Evolutionary conservation across 2,888 invertebrate genomes (phyloP), one percentile per base, ranked within the genome.

Genomic region (Tuberolachnus salignus): DNA sequence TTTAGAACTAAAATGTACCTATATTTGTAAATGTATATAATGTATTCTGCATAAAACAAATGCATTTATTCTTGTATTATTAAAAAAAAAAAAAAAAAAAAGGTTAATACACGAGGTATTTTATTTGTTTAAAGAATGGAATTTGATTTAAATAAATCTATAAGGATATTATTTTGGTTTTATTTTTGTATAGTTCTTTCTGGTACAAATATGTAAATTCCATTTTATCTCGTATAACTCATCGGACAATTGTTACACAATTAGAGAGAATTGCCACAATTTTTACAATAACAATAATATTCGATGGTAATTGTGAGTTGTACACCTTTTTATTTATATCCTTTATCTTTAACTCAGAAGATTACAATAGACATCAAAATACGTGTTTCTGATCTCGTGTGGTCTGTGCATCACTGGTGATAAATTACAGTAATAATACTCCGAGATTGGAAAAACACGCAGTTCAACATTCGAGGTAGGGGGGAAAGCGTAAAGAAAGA

Each of bases 391-490:
- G 44, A 70, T 70, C n/a, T 49, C 23, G 14, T 59, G 13, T 6
- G 49, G 19, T 19, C 19, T 72, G 19, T 61, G 59, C 59, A 46
- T 49, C 59, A 59, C 59, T n/a, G 26, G n/a, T 72, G 59, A 72
- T 72, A 72, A 72, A 72, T 49, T 72, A 34, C 49, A 49, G 26
- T n/a, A 61, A 72, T 61, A 49, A 61, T 61, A 26, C 59, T 14
- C 26, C 1, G 26, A 19, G 46, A 72, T 49, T 34, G 26, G 13
- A 0, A 49, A 59, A 72, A 19, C 21, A 14, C 26, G 34, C 49
- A 49, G 9, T 72, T 72, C 49, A 49, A 72, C 14, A 19, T 49
- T 61, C 26, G 6, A 6, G 34, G 6, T 3, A 34, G 34, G 34
- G 6, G 26, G 26, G 19, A 26, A 61, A 59, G 55, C 6, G 10